Evolutionary conservation across 2,888 invertebrate genomes (phyloP).

Genomic region (Meteorus cinctellus): DNA sequence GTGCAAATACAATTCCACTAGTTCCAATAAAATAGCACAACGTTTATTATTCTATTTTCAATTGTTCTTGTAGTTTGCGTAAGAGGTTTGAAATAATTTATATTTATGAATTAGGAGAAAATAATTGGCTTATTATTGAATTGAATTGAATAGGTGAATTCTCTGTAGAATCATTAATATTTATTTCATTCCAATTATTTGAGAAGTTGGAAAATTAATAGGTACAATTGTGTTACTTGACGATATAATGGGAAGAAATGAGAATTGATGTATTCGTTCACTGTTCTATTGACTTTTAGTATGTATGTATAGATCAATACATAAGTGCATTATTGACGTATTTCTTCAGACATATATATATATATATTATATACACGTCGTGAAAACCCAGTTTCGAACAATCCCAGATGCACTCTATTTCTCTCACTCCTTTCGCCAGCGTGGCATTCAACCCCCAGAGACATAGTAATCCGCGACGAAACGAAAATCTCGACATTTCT

Average conservation of each 20-base stretch:
- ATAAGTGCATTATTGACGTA: constrained; percentile 1
- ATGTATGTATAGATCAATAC: not conserved
- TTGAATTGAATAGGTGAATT: too few relatives aligned
- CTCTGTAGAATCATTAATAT: too few relatives aligned
- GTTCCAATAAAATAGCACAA: not conserved
- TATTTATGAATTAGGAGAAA: not conserved
- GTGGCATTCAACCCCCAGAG: constrained; percentile 7
- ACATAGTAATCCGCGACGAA: constrained; percentile 19
- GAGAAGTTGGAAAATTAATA: too few relatives aligned
- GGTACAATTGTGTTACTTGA: too few relatives aligned
- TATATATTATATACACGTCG: not conserved
- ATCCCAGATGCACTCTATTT: constrained; percentile 19
- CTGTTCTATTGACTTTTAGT: not conserved
- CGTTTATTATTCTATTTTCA: constrained; percentile 1
- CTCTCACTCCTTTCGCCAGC: not conserved
- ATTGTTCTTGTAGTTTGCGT: not conserved
- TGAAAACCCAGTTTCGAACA: not conserved
- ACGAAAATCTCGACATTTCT: constrained; percentile 27
- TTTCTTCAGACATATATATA: not conserved
- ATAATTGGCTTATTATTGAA: not conserved
- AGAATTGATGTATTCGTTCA: not conserved
- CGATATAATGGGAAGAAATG: too few relatives aligned
- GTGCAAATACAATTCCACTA: not conserved
- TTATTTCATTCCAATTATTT: too few relatives aligned
- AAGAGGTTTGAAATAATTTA: not conserved